Conservation (phyloP, 1,140 invertebrate species). For the Bombus affinis region DNA sequence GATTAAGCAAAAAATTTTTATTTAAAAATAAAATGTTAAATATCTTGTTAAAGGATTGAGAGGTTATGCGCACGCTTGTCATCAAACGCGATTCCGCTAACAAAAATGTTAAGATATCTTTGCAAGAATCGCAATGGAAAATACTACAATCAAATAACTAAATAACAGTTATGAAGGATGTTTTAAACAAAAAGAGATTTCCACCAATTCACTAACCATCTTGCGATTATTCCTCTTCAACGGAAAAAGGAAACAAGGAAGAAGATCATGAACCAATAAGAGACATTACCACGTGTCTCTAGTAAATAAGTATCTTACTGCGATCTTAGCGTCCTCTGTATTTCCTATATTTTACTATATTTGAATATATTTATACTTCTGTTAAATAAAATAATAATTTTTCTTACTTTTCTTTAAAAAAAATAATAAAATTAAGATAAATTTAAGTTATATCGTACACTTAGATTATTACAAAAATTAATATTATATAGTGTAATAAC, state of each 20-base stretch:
- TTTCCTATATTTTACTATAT: not conserved
- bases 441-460: not conserved
- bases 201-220: slow-evolving; percentile 54
- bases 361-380: not conserved
- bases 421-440: not conserved
- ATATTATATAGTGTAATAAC: not conserved
- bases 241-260: slow-evolving; percentile 25
- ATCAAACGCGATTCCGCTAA: not conserved
- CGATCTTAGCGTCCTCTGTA: not conserved
- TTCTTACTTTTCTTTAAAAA: not conserved
- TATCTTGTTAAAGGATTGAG: not conserved
- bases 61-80: slow-evolving; percentile 47
- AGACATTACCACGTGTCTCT: not conserved
- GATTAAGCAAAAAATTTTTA: not conserved
- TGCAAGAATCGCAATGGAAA: not conserved
- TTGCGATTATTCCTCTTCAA: slow-evolving; percentile 21
- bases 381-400: not conserved
- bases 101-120: slow-evolving; percentile 21
- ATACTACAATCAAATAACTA: not conserved
- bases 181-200: slow-evolving; percentile 51
- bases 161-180: slow-evolving; percentile 29
- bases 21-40: not conserved
- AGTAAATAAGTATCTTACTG: not conserved
- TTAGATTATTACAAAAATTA: not conserved
- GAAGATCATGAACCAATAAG: not conserved